A percentile compares a stretch with the other conserved stretches of the same genome.
Conservation (phyloP, 2,113 vertebrate genomes). For the Pangasianodon gigas region DNA sequence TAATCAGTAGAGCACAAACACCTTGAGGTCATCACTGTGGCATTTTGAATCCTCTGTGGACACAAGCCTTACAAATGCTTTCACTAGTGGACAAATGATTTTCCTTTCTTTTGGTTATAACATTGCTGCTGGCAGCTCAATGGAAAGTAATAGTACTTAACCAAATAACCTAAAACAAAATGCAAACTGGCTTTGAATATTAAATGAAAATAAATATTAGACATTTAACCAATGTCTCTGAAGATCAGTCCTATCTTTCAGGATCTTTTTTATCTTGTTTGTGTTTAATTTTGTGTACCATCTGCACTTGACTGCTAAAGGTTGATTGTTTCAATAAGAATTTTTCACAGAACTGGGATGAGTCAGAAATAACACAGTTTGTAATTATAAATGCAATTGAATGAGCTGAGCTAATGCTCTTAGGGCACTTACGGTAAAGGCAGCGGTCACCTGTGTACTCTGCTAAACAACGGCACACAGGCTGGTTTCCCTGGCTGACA, state of each 20-base stretch:
- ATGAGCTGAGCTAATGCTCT: background rate
- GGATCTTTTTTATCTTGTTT: background rate
- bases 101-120: background rate
- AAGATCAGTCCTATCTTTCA: background rate
- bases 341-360: background rate
- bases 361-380: background rate
- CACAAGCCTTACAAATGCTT: constrained; percentile 55
- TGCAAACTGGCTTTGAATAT: constrained; percentile 9
- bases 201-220: constrained; percentile 3
- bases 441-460: constrained; percentile 95
- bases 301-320: background rate
- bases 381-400: background rate
- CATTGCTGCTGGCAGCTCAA: background rate
- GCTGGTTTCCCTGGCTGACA: constrained; percentile 90
- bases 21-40: constrained; percentile 60
- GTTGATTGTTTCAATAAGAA: background rate
- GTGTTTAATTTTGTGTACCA: background rate
- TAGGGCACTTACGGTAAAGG: constrained; percentile 85
- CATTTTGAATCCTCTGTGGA: constrained; percentile 61
- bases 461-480: constrained; percentile 84
- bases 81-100: constrained; percentile 44
- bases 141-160: background rate
- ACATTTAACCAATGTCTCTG: background rate
- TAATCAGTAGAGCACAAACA: constrained; percentile 59
- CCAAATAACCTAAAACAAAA: background rate